Conservation (phyloP, 1,140 invertebrate genomes). For the Aricia agestis region DNA sequence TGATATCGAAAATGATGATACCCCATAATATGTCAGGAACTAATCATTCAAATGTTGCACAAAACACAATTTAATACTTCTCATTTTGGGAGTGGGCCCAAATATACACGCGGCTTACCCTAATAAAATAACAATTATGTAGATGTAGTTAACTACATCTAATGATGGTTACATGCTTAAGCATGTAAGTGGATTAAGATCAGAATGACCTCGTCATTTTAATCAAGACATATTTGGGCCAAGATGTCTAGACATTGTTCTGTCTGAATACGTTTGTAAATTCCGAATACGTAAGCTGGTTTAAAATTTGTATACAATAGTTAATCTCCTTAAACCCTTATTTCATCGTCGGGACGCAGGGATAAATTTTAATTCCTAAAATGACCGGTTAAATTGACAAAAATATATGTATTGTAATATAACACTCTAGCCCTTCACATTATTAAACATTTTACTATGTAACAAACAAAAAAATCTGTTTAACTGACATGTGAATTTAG, state of each 20-base stretch:
- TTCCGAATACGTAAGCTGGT: not conserved
- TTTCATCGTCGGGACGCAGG: not conserved
- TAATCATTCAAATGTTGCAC: not conserved
- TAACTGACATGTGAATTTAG: too few species aligned
- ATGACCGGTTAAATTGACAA: not conserved
- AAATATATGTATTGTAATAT: not conserved
- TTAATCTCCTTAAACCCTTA: constrained; percentile 1
- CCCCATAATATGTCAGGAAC: not conserved
- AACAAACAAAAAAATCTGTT: too few species aligned
- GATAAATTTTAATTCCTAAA: constrained; percentile 1
- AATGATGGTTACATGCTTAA: too few species aligned
- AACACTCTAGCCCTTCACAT: too few species aligned
- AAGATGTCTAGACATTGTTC: constrained; percentile 1
- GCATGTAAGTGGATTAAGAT: not conserved
- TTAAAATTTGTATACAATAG: constrained; percentile 10
- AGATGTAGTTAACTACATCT: not conserved
- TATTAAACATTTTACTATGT: too few species aligned
- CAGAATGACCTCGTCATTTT: not conserved
- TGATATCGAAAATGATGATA: not conserved
- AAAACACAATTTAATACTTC: not conserved
- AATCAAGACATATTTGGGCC: not conserved
- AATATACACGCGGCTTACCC: not conserved
- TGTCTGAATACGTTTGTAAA: not conserved
- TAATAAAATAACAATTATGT: not conserved
- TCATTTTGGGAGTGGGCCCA: not conserved